Evolutionary conservation across 2,888 invertebrate species (phyloP).

Genomic region (Melolontha melolontha): DNA sequence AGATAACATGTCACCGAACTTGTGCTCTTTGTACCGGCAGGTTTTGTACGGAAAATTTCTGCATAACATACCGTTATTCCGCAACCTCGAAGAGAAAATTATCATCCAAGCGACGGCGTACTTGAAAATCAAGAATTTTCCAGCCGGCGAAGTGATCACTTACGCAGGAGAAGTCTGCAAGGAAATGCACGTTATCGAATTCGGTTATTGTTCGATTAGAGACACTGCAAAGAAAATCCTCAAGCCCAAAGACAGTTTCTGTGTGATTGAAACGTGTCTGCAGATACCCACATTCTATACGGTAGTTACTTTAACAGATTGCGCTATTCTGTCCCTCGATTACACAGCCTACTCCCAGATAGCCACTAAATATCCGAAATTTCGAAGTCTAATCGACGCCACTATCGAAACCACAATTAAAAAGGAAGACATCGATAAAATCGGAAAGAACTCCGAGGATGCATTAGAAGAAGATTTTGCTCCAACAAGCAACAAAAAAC

Average conservation of each 20-base stretch:
- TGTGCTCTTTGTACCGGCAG: constrained; percentile 23
- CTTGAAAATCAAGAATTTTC: constrained; percentile 45
- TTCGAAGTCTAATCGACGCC: constrained; percentile 63
- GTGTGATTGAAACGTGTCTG: constrained; percentile 50
- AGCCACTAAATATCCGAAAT: constrained; percentile 59
- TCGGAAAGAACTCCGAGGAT: not conserved
- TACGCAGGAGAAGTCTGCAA: constrained; percentile 51
- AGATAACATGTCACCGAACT: constrained; percentile 33
- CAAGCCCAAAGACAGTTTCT: constrained; percentile 44
- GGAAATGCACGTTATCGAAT: constrained; percentile 50
- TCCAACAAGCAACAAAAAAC: constrained; percentile 5
- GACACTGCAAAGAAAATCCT: constrained; percentile 35
- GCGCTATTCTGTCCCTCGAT: constrained; percentile 44
- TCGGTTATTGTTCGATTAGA: constrained; percentile 50
- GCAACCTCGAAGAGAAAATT: constrained; percentile 36
- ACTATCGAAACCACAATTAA: constrained; percentile 5
- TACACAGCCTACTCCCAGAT: constrained; percentile 48
- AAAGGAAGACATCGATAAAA: not conserved
- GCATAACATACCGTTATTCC: constrained; percentile 14
- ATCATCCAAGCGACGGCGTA: constrained; percentile 43
- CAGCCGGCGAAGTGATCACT: constrained; percentile 50
- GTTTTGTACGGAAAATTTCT: constrained; percentile 37
- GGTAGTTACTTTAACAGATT: constrained; percentile 49
- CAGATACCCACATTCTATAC: constrained; percentile 48
- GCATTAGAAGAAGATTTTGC: constrained; percentile 10